A percentile compares a stretch with the other conserved stretches of the same genome.
Evolutionary conservation across 2,888 invertebrate species (phyloP).

Genomic region (Drosophila robusta): DNA sequence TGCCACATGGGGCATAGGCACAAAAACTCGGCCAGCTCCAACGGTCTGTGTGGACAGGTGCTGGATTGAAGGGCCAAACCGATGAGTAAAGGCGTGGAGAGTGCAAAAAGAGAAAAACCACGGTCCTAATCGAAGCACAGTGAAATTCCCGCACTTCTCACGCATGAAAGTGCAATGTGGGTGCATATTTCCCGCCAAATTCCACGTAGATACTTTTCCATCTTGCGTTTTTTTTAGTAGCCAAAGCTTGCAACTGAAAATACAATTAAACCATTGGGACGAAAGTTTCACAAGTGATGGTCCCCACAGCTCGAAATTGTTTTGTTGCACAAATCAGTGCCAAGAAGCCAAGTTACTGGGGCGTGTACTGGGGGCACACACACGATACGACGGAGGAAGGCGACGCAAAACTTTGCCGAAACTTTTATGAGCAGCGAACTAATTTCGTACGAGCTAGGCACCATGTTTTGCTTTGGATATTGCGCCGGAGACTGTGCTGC

Average conservation of each 20-base stretch:
- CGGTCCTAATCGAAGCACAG: slow-evolving; percentile 16
- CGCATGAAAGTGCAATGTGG: slow-evolving; percentile 53
- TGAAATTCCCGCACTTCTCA: slow-evolving; percentile 57
- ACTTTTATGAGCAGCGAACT: slow-evolving; percentile 73
- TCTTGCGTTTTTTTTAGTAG: slow-evolving; percentile 1
- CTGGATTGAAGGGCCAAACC: slow-evolving; percentile 57
- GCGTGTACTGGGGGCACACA: slow-evolving; percentile 11
- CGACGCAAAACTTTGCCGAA: slow-evolving; percentile 57
- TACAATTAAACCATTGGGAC: slow-evolving; percentile 75
- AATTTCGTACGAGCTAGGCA: slow-evolving; percentile 60
- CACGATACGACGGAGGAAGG: slow-evolving; percentile 21
- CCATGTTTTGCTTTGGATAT: slow-evolving; percentile 45
- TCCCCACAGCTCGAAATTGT: slow-evolving; percentile 50
- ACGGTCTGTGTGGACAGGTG: slow-evolving; percentile 28
- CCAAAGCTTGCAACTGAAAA: slow-evolving; percentile 54
- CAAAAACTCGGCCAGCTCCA: slow-evolving; percentile 6
- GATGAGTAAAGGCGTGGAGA: slow-evolving; percentile 2
- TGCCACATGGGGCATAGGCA: not conserved
- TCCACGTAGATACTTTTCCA: slow-evolving; percentile 5
- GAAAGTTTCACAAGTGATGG: slow-evolving; percentile 53
- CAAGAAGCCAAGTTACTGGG: slow-evolving; percentile 27
- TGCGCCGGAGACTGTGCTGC: slow-evolving; percentile 41
- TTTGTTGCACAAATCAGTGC: slow-evolving; percentile 52
- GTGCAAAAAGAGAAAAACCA: slow-evolving; percentile 9
- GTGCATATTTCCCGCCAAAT: slow-evolving; percentile 11